Base-by-base conservation (phyloP, 2,888 invertebrate species). In the Polydrusus pterygomalis region DNA sequence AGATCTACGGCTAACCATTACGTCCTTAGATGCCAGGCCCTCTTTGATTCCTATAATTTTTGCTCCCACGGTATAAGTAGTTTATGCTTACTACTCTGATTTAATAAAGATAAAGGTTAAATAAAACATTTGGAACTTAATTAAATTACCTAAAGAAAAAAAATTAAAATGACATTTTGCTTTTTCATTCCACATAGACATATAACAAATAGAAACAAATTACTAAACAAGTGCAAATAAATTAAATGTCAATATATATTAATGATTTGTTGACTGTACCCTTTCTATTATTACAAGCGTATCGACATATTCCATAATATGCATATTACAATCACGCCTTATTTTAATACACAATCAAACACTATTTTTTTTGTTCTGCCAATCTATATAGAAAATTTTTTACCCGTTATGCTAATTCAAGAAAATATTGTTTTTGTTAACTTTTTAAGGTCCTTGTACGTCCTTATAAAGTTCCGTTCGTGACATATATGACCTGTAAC, bases 401-500 rank as follows among this genome's bases (percentile, higher is more conserved):
- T 49, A n/a, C 51, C 18, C n/a, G 40, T 8, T 38, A 67, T 67
- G 54, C 54, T 40, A 67, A 67, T 67, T 65, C 51, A 40, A 54
- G 20, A 25, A 34, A 65, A 51, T 11, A 38, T 15, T 2, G 38
- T 51, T 63, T 63, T 63, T 20, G 45, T 30, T 34, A 30, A 65
- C 51, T 65, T 38, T 51, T 67, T 54, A 67, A 67, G 38, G 67
- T 49, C 49, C 51, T 67, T 54, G 38, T 11, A 7, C 17, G 49
- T 51, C 67, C 40, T 54, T 54, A 18, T 67, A 40, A 1, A 54
- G 51, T 54, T 54, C 15, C 10, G 38, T n/a, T 51, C 67, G 67
- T 67, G 67, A 67, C 30, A 34, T 34, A 20, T 20, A 67, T 54
- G 67, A 54, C 67, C 54, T 67, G 67, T 40, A 67, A 51, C 13